Evolutionary conservation across 2,888 invertebrate genomes (phyloP), one percentile per base, ranked within the genome.

Genomic region (Eupithecia exiguata): DNA sequence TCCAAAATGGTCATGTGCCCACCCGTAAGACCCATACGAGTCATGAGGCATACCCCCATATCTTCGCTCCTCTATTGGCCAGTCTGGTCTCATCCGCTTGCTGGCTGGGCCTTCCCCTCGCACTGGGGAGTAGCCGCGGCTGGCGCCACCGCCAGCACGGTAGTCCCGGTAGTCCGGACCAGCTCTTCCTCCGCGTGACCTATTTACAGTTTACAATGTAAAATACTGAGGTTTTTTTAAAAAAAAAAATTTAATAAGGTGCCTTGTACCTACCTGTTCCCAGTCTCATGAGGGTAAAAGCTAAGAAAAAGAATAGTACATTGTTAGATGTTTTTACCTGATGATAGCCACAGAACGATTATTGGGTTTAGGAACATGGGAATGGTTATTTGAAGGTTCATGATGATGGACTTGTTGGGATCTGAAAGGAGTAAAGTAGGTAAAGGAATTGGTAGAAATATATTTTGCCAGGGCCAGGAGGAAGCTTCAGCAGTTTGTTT

Each of bases 121-220:
- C 35, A 97, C 96, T 0, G 97, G 97, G 0, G 97, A 97, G 83
- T 97, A 96, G 0, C 97, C 96, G 40, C 97, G 91, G 78, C 96
- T 96, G 43, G 97, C 96, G 53, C 96, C 95, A 1, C 95, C 95
- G 5, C 96, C 96, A 4, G 95, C 95, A 1, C 97, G 95, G 84
- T 97, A 98, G 77, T 98, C 97, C 75, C 97, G 95, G 81, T 97
- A 96, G 85, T 97, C 97, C 3, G 97, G 97, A 25, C 97, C 95
- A 35, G 97, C 96, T 78, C 97, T 95, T 69, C 96, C 96, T 80
- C 97, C 96, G 69, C 94, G 91, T 80, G 92, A 87, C 83, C 94
- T 92, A 18, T 35, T 58, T 58, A 12, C 5, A 58, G 10, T 25
- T 14, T 25, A 25, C 14, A 49, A 53, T 53, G 25, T 58, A 58